Percentiles rank a stretch among this genome's conserved stretches.
phyloP scores from a whole-genome alignment of 2,888 invertebrate species.

The Strigamia crassipes region DNA sequence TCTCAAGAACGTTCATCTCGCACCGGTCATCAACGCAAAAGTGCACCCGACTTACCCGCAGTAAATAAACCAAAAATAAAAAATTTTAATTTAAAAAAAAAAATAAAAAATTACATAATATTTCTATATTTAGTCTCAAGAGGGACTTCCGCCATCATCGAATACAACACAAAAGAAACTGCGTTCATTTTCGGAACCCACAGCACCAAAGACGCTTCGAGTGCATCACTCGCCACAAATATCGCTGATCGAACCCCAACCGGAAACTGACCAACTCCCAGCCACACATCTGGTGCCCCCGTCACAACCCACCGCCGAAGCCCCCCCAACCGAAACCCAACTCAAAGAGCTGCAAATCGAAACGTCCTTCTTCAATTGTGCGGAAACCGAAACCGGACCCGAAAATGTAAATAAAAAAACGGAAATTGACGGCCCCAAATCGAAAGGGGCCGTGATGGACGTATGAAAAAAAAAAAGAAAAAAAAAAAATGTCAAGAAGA shows the following conservation, averaged over 20 bases:
- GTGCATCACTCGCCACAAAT: conserved; percentile 47
- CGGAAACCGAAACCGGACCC: background rate
- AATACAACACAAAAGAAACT: background rate
- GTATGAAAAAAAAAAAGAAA: too few relatives aligned
- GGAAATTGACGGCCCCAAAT: too few relatives aligned
- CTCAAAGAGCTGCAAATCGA: background rate
- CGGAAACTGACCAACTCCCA: background rate
- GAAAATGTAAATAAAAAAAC: too few relatives aligned
- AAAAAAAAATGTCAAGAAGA: too few relatives aligned
- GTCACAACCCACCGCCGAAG: background rate
- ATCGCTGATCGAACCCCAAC: conserved; percentile 31
- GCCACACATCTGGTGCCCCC: background rate
- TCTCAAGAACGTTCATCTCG: conserved; percentile 54
- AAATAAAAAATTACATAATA: too few relatives aligned
- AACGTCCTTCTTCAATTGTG: background rate
- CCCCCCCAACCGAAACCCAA: background rate
- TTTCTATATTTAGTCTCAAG: background rate
- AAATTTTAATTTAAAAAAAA: background rate
- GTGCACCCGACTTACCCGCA: conserved; percentile 45
- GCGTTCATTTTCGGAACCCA: conserved; percentile 5
- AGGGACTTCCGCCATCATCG: background rate
- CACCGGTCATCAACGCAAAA: conserved; percentile 50
- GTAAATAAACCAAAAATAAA: conserved; percentile 31
- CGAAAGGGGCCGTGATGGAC: too few relatives aligned
- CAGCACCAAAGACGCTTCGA: conserved; percentile 47